Percentiles rank a stretch among this genome's conserved stretches.
Conservation (phyloP, 2,113 vertebrate species). For the Apodemus speciosus region DNA sequence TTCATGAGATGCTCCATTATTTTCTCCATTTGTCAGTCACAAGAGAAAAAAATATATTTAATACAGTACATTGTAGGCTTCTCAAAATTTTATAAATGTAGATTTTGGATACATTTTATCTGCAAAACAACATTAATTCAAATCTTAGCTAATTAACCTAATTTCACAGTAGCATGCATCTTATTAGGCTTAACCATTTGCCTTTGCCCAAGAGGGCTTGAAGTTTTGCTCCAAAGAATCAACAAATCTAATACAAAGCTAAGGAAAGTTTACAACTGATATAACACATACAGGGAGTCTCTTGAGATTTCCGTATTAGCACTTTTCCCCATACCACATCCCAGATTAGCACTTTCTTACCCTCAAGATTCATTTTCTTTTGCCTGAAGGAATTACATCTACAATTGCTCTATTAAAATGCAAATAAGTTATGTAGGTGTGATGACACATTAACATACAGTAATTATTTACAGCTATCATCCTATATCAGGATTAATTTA, state of each 20-base stretch:
- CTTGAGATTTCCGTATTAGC: not conserved
- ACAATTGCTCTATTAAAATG: constrained; percentile 76
- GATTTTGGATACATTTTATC: constrained; percentile 47
- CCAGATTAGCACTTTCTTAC: constrained; percentile 48
- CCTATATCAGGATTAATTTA: constrained; percentile 76
- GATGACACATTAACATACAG: constrained; percentile 64
- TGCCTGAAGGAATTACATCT: constrained; percentile 64
- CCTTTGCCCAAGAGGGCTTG: constrained; percentile 58
- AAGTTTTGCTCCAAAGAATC: constrained; percentile 62
- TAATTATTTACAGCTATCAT: constrained; percentile 72
- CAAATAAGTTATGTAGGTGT: constrained; percentile 72
- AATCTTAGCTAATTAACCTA: constrained; percentile 68
- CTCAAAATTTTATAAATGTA: constrained; percentile 43
- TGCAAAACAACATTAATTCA: constrained; percentile 52
- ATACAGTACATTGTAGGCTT: not conserved
- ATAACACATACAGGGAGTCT: not conserved
- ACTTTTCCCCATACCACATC: not conserved
- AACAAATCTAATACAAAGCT: constrained; percentile 59
- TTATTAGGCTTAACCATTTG: constrained; percentile 58
- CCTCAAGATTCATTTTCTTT: constrained; percentile 59
- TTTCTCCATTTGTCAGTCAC: not conserved
- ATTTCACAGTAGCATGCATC: constrained; percentile 65
- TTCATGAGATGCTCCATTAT: not conserved
- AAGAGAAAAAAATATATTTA: constrained; percentile 29
- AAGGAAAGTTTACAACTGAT: constrained; percentile 44